Base-by-base conservation (phyloP, 1,140 invertebrate genomes). In the Scaptomyza hsui region DNA sequence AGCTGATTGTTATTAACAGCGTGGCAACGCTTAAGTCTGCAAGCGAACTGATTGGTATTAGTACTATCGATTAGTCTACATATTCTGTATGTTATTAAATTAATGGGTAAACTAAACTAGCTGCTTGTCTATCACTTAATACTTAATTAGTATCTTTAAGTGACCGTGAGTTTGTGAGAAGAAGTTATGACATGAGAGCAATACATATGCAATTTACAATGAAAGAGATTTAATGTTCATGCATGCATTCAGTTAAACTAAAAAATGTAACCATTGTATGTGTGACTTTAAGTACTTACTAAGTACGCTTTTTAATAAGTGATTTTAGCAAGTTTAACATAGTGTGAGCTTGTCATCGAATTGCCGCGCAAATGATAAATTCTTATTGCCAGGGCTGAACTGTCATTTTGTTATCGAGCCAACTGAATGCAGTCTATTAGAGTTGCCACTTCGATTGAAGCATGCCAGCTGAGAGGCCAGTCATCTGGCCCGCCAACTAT, bases 401-500 rank as follows among this genome's bases (percentile, higher is more conserved):
- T 3, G 9, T 32, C 29, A 12, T 3, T 1, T 32, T 24, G 12
- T 39, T 26, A 56, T 42, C 37, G 13, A 15, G 24, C 10, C 42
- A 42, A 3, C 19, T 1, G 13, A 3, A 10, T n/a, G 7, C 12
- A 7, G 1, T 21, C 15, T 12, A 37, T 37, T 18, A 13, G 63
- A 4, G 53, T 2, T 59, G 45, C 45, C 32, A 35, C 7, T 1
- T 49, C 9, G 3, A 6, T 6, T 9, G 12, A 51, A 18, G 24
- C 2, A 13, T 3, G 13, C 16, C 3, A 52, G 26, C 4, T 44
- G 48, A n/a, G 24, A 19, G 12, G 26, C 9, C 18, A 29, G 9
- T 9, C 18, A 37, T 16, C 16, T 60, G 64, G 15, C 47, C 56
- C 64, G 64, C 55, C 64, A 67, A 67, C 26, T 68, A 61, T 61